Evolutionary conservation across 1,140 invertebrate genomes (phyloP), one percentile per base, ranked within the genome.

Genomic region (Myzus persicae): DNA sequence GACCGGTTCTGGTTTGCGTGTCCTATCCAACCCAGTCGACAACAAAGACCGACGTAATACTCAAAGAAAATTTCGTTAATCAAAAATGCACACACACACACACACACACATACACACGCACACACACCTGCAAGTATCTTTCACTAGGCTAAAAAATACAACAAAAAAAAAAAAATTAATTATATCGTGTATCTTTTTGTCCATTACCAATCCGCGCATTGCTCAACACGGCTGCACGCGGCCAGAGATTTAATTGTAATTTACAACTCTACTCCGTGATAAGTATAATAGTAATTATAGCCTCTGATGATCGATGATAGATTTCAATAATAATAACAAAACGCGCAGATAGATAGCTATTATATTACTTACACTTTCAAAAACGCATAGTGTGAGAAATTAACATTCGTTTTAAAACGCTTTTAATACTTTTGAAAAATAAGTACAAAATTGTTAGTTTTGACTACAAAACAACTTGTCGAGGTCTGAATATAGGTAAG

Each of bases 1-100:
- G 88, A 89, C 88, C 88, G 88, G 88, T 89, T 89, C 3, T 89
- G 24, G 88, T 46, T 88, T 22, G n/a, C 46, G n/a, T 89, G 36
- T 40, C 36, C 48, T 54, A 54, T 54, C 88, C 88, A 51, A 36
- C 44, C 31, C 46, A 38, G 22, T 48, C 24, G 31, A 54, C 88
- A 26, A 89, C 46, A 54, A 36, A 89, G 36, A 51, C 20, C 36
- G 42, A 89, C 48, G 46, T 89, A 54, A 89, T 54, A 54, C 31
- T 26, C 46, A 40, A 54, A 88, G 87, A 88, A 48, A 88, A 89
- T 89, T 89, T 89, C 48, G 88, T 89, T 38, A 54, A 51, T 46
- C 88, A 24, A 89, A 89, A 89, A 40, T 38, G 44, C 38, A 24
- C 7, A 38, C 42, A n/a, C 22, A 48, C 44, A 46, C 44, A 9